phyloP scores from a whole-genome alignment of 2,888 invertebrate genomes.

The Criorhina ranunculi region DNA sequence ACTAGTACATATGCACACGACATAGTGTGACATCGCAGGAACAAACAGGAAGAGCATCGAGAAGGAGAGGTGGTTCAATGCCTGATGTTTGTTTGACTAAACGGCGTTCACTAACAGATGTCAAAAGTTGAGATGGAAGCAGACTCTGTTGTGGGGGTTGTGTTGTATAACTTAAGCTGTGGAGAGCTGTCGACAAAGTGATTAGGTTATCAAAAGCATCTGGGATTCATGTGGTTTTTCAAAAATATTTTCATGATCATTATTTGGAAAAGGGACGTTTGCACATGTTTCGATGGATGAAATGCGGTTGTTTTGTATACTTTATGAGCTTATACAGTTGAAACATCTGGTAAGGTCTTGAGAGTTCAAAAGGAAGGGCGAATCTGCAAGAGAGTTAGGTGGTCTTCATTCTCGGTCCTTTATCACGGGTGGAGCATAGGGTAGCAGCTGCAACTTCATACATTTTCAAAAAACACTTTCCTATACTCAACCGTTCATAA shows the following conservation, averaged over 20 bases:
- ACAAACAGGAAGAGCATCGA: conserved; percentile 31
- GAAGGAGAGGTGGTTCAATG: conserved; percentile 8
- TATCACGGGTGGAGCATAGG: too few relatives aligned
- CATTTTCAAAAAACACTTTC: too few relatives aligned
- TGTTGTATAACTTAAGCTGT: conserved; percentile 9
- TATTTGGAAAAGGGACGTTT: neutral
- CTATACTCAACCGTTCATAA: too few relatives aligned
- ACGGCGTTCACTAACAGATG: conserved; percentile 44
- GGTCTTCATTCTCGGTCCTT: too few relatives aligned
- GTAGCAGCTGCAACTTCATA: too few relatives aligned
- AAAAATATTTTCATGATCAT: neutral
- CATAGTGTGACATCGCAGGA: conserved; percentile 14
- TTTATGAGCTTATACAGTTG: neutral
- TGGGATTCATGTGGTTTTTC: conserved; percentile 23
- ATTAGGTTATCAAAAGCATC: conserved; percentile 30
- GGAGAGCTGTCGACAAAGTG: conserved; percentile 18
- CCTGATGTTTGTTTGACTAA: conserved; percentile 37
- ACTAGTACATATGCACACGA: conserved; percentile 43
- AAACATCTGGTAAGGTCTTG: neutral
- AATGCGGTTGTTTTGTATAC: neutral
- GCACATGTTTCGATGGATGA: neutral
- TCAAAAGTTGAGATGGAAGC: conserved; percentile 23
- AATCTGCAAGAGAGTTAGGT: too few relatives aligned
- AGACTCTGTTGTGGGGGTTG: conserved; percentile 10
- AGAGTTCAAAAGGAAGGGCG: neutral